Base-by-base conservation (phyloP, 2,113 vertebrate genomes). In the Meleagris gallopavo region DNA sequence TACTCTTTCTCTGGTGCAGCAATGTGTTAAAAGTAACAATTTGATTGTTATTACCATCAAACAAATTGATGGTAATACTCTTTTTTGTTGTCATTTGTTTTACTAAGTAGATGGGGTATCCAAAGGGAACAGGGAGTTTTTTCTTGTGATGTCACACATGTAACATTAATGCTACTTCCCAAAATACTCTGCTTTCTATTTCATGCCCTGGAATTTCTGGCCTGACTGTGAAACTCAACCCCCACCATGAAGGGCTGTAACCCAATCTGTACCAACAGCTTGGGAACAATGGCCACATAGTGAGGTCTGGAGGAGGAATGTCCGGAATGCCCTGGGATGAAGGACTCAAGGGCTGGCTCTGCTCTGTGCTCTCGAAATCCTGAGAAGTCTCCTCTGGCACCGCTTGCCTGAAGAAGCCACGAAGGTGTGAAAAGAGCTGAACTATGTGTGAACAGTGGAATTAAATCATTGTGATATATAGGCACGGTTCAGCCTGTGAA, bases 131-230 rank as follows among this genome's bases (percentile, higher is more conserved):
- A 2, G 1, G 9, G 71, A 91, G 64, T 32, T 30, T 73, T 89
- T 66, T 67, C 62, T 50, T 32, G 34, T 91, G 95, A 83, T 66
- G 74, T 79, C 88, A 50, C 70, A 58, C 13, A 4, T 74, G 75
- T 65, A 64, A 60, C 32, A 10, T 40, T 4, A 66, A 75, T n/a
- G 65, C 54, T 91, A 75, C 58, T 83, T 87, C 95, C 93, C 88
- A 96, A 95, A 96, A 96, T 95, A 95, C 65, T 40, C 55, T 0
- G 60, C 61, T 80, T 78, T 66, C 72, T 92, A 89, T 86, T 52
- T 4, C 64, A 20, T 0, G 9, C 34, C 2, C 24, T 11, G 81
- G 89, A 64, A 95, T 94, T 61, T 12, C 54, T 64, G 86, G 61
- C 52, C 41, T 10, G 64, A 10, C 11, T 30, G 72, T 89, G 91